These are phyloP conservation scores for Chrysina gloriosa DNA, from an alignment of 2,888 invertebrate genomes.

Conservation along the genomic window DNA sequence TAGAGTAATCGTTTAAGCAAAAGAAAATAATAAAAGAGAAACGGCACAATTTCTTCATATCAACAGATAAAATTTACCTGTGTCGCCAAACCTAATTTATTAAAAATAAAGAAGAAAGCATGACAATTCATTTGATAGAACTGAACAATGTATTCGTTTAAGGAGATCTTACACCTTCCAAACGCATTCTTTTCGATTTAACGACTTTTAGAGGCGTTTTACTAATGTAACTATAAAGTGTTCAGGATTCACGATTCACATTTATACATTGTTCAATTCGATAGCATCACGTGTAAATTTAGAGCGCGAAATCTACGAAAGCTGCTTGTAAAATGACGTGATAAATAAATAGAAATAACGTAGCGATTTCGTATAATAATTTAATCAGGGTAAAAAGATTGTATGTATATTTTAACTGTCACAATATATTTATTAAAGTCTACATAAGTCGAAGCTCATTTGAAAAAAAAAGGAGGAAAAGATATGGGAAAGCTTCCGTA, in stretches of 20 bases:
- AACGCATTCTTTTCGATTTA: not conserved
- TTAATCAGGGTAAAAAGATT: slow-evolving; percentile 60
- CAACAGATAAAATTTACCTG: slow-evolving; percentile 56
- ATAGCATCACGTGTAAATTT: slow-evolving; percentile 2
- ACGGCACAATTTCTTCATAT: slow-evolving; percentile 63
- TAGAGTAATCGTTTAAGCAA: slow-evolving; percentile 31
- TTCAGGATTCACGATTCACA: not conserved
- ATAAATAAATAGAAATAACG: slow-evolving; percentile 39
- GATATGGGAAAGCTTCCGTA: slow-evolving; percentile 6
- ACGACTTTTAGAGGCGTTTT: not conserved
- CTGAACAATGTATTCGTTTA: slow-evolving; percentile 33
- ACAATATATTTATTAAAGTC: slow-evolving; percentile 10
- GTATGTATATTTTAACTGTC: slow-evolving; percentile 40
- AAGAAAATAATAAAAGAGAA: slow-evolving; percentile 40
- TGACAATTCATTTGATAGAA: not conserved
- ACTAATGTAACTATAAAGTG: slow-evolving; percentile 6
- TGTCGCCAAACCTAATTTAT: slow-evolving; percentile 44
- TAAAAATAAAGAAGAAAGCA: slow-evolving; percentile 6
- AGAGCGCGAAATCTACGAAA: slow-evolving; percentile 23
- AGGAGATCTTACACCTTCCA: no score
- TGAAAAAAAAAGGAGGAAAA: not conserved
- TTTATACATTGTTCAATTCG: slow-evolving; percentile 20
- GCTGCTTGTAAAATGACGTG: slow-evolving; percentile 7
- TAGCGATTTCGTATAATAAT: slow-evolving; percentile 60
- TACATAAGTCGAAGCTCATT: not conserved